Percentiles rank a stretch among this genome's conserved stretches.
Evolutionary conservation across 2,888 invertebrate genomes (phyloP).

Genomic region (Drosophila ustulata): DNA sequence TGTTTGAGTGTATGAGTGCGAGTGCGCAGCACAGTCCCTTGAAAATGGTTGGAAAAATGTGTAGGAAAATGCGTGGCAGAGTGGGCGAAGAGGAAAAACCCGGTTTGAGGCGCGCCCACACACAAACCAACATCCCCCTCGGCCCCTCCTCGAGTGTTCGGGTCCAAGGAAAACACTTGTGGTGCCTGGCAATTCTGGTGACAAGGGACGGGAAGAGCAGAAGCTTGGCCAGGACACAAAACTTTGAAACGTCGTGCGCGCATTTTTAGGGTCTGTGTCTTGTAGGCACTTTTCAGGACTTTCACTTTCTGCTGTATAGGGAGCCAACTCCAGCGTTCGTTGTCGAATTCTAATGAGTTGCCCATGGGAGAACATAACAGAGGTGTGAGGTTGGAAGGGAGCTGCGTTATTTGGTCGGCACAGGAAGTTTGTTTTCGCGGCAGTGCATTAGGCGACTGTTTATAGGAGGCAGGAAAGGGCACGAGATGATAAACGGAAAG

Average conservation of each 20-base stretch:
- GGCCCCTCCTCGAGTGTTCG: neutral
- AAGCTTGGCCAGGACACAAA: conserved; percentile 30
- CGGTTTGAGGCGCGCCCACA: neutral
- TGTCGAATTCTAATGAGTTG: conserved; percentile 71
- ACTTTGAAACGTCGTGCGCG: conserved; percentile 50
- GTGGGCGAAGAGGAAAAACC: conserved; percentile 6
- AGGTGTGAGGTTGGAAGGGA: conserved; percentile 1
- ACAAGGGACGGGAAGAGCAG: neutral
- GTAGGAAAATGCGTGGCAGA: conserved; percentile 56
- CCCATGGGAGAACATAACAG: neutral
- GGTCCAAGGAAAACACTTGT: conserved; percentile 58
- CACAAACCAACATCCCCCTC: conserved; percentile 3
- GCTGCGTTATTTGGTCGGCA: conserved; percentile 47
- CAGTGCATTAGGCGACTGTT: conserved; percentile 68
- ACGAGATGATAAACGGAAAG: neutral
- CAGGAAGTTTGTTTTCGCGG: conserved; percentile 58
- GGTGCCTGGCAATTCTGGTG: conserved; percentile 54
- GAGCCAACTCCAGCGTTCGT: conserved; percentile 22
- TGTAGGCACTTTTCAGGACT: conserved; percentile 60
- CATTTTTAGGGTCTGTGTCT: conserved; percentile 51
- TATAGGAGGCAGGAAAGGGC: conserved; percentile 13
- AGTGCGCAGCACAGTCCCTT: conserved; percentile 54
- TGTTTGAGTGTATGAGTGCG: conserved; percentile 39
- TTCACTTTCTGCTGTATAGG: conserved; percentile 61
- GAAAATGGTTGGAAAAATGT: conserved; percentile 44